Evolutionary conservation across 2,888 invertebrate genomes (phyloP), one percentile per base, ranked within the genome.

Genomic region (Drosophila incognita): DNA sequence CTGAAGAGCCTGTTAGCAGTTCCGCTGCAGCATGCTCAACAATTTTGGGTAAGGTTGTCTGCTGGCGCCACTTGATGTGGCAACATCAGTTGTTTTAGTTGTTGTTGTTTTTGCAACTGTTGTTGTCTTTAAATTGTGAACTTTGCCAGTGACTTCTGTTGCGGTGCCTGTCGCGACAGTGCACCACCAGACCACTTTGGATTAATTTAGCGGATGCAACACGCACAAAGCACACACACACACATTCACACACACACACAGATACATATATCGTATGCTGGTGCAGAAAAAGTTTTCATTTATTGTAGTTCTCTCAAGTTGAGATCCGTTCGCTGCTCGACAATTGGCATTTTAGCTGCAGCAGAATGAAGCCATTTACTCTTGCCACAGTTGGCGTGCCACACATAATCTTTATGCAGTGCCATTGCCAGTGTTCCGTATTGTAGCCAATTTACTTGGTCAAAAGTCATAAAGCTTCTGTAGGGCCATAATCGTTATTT

Each of bases 131-230:
- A 72, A 82, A 88, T 77, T 77, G 75, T 51, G 72, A 89, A 87
- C 76, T 87, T 87, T 87, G 71, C 70, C 54, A 74, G 65, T 69
- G 75, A 83, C 81, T 86, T 81, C 52, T 70, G 63, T 52, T 60
- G 82, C 65, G 80, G 74, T 62, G 48, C 29, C 63, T 71, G 65
- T 68, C 66, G 81, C 65, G 69, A 69, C 46, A 63, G 36, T 64
- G 57, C 77, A 82, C 46, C 71, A 81, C 86, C 29, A 40, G 70
- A 82, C 46, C 63, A 83, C 88, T 86, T 83, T 83, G 78, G 83
- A 74, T 88, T 88, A 90, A 87, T 87, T 88, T 90, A 83, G 81
- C 90, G 81, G 63, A 90, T 81, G 56, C 57, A 68, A 52, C 63
- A 56, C 64, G 58, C 38, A 27, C 48, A 53, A 36, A 53, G 42